Evolutionary conservation across 2,888 invertebrate genomes (phyloP), one percentile per base, ranked within the genome.

Genomic region (Drosophila maculinotata): DNA sequence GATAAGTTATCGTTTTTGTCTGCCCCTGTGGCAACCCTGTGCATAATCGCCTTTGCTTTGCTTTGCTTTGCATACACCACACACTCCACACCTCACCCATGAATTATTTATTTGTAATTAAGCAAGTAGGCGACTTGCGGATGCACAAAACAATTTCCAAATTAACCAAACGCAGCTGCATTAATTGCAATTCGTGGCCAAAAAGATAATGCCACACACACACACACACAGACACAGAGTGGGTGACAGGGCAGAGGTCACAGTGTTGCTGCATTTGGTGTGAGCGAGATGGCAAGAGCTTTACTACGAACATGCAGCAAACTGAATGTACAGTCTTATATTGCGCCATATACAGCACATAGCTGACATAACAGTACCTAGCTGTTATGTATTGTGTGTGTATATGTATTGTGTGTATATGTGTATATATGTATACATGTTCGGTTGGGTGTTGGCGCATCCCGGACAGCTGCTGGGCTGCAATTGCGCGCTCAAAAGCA

Each of bases 281-380:
- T 28, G 9, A 44, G 39, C 15, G 45, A 58, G 39, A 45, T 41
- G 30, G 45, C 52, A 12, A 31, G n/a, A n/a, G 39, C 38, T 77
- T 79, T 79, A 83, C 79, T 83, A 83, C 66, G 66, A 54, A 65
- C 62, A 33, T 79, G 64, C 69, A 69, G 73, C 66, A 60, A 59
- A 59, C 53, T 67, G 54, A 62, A 73, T 69, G 77, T 80, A 69
- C 78, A 77, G 56, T 62, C 39, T 49, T 59, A 44, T 28, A 59
- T 41, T 69, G 64, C 59, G 59, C 76, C 53, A 48, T 51, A 52
- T 56, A 64, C 64, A 25, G 28, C 17, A 57, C 30, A 58, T 52
- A 73, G 31, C 69, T 65, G 51, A 66, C 59, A 73, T 76, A 76
- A 57, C 49, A n/a, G 17, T 64, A 64, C 26, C 12, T 7, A 10